Percentiles rank a stretch among this genome's conserved stretches.
These are phyloP conservation scores for Orchestes rusci DNA, from an alignment of 2,888 invertebrate genomes.

Conservation along the genomic window DNA sequence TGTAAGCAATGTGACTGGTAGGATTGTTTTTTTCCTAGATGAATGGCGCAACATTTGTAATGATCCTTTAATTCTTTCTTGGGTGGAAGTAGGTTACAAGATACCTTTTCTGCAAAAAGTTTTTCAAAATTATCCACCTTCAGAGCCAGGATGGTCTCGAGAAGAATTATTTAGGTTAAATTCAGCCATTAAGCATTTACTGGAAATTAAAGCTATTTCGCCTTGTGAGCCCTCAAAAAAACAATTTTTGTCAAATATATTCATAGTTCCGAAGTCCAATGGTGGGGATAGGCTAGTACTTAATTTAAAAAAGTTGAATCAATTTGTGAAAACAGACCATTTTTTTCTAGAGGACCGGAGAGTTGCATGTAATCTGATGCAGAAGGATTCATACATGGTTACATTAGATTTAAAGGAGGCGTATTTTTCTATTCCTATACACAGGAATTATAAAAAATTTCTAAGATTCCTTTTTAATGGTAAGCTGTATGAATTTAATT, in stretches of 20 bases:
- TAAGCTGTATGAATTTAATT: constrained; percentile 15
- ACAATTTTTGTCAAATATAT: constrained; percentile 10
- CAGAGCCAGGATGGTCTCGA: background rate
- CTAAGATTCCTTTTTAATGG: constrained; percentile 28
- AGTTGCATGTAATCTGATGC: background rate
- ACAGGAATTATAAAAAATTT: constrained; percentile 20
- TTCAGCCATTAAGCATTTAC: background rate
- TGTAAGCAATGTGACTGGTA: no score
- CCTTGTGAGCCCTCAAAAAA: background rate
- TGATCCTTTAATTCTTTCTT: background rate
- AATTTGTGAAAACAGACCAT: background rate
- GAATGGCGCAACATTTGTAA: no score
- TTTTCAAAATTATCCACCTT: background rate
- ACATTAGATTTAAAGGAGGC: no score
- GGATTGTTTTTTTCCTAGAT: no score
- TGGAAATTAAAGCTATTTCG: background rate
- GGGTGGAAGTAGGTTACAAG: background rate
- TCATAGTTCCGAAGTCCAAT: constrained; percentile 9
- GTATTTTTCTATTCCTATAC: background rate
- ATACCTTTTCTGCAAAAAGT: background rate
- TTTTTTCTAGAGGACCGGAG: constrained; percentile 7
- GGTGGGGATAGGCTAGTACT: constrained; percentile 3
- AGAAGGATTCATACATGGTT: constrained; percentile 1
- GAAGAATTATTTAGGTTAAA: background rate
- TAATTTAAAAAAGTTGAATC: constrained; percentile 6